Evolutionary conservation across 1,140 invertebrate species (phyloP), one percentile per base, ranked within the genome.

Genomic region (Calliphora vicina): DNA sequence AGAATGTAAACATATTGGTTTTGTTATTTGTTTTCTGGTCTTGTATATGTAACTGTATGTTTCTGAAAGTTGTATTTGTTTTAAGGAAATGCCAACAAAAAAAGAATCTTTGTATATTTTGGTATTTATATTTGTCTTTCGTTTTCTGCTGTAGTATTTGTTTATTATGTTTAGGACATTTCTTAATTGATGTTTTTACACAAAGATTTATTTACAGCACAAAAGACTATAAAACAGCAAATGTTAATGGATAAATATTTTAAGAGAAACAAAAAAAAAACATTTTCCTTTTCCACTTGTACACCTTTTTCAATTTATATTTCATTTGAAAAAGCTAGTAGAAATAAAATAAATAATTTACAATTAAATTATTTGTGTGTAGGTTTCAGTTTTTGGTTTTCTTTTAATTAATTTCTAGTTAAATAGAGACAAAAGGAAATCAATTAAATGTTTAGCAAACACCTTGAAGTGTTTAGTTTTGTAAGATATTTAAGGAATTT

Each of bases 91-190:
- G n/a, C n/a, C n/a, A n/a, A n/a, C n/a, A n/a, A n/a, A n/a, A n/a
- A n/a, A 29, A 74, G 13, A 29, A n/a, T 13, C 50, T 57, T 57
- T 57, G 1, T 57, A 17, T 57, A 15, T 57, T 17, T 57, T n/a
- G 45, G 13, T 57, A 17, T 57, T n/a, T 6, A 17, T 57, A 17
- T 57, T n/a, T 17, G 15, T 57, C 50, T 17, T n/a, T 57, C 50
- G 15, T 20, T 76, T 17, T 73, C 72, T 17, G 12, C 9, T 35
- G 0, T 35, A 57, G n/a, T 78, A 78, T 78, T 78, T 78, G 74
- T 78, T 78, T 43, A 43, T 78, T 78, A 78, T 78, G 74, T 78
- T 78, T 45, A 78, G 74, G 74, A 78, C 74, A 78, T 78, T 78
- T 78, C 74, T 78, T 78, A 78, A 78, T 78, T 78, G 74, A 78